Percentiles rank a stretch among this genome's conserved stretches.
phyloP scores from a whole-genome alignment of 2,888 invertebrate species.

The Ophion costatus region DNA sequence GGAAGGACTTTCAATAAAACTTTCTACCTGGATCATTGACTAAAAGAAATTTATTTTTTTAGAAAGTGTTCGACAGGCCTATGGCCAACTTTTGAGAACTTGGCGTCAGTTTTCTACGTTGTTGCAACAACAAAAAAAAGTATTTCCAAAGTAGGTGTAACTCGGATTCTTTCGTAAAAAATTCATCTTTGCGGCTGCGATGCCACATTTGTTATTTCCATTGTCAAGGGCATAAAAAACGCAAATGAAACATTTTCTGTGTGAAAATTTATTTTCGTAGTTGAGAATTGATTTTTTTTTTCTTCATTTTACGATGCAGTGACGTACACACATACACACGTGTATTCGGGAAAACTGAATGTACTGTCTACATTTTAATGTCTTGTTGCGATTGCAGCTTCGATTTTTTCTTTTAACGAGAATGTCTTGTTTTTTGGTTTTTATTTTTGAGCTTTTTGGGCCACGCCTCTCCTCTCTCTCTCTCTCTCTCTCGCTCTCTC shows the following conservation, averaged over 20 bases:
- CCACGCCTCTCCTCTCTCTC: not conserved
- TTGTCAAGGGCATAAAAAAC: not conserved
- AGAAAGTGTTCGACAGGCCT: too few relatives aligned
- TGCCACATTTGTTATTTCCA: not conserved
- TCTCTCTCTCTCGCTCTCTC: not conserved
- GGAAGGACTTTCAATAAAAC: too few relatives aligned
- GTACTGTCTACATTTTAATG: constrained; percentile 45
- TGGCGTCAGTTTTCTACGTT: too few relatives aligned
- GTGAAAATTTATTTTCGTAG: not conserved
- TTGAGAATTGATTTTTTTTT: constrained; percentile 8
- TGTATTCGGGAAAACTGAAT: constrained; percentile 54
- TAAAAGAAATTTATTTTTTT: too few relatives aligned
- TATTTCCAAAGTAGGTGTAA: too few relatives aligned
- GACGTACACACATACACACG: constrained; percentile 10
- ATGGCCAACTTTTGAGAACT: too few relatives aligned
- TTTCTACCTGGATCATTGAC: too few relatives aligned
- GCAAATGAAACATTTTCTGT: too few relatives aligned
- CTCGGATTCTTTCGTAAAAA: too few relatives aligned
- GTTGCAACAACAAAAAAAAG: too few relatives aligned
- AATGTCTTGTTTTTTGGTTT: constrained; percentile 31
- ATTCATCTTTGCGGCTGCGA: too few relatives aligned
- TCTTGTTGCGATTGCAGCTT: constrained; percentile 68
- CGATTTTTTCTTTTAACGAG: constrained; percentile 6
- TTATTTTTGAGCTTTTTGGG: constrained; percentile 59
- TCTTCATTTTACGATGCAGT: not conserved